Conservation (phyloP, 2,888 invertebrate genomes). For the Cataglyphis livida region DNA sequence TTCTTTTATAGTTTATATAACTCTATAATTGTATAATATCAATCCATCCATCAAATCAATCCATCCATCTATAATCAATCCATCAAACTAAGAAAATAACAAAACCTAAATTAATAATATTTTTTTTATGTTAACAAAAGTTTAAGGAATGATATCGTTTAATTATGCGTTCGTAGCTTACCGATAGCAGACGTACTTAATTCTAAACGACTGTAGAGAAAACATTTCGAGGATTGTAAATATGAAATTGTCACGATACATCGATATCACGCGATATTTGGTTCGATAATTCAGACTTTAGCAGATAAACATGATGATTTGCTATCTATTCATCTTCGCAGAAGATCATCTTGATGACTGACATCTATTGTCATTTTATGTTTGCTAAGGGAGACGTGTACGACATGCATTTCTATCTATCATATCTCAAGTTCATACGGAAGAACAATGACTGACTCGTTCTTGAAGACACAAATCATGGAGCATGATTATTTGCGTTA, state of each 20-base stretch:
- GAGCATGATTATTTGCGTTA: slow-evolving; percentile 31
- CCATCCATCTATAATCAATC: neutral
- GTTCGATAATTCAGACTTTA: slow-evolving; percentile 39
- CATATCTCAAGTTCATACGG: slow-evolving; percentile 19
- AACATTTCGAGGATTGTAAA: slow-evolving; percentile 30
- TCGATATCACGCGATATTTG: slow-evolving; percentile 40
- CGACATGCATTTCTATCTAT: slow-evolving; percentile 68
- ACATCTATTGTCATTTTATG: slow-evolving; percentile 67
- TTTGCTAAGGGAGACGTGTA: slow-evolving; percentile 61
- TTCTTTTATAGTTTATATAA: slow-evolving; percentile 6
- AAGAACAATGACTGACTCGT: neutral
- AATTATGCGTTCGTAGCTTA: slow-evolving; percentile 28
- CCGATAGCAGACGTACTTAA: slow-evolving; percentile 25
- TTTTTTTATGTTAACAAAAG: neutral
- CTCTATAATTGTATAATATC: neutral
- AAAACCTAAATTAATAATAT: neutral
- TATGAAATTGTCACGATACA: slow-evolving; percentile 38
- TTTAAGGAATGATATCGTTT: neutral
- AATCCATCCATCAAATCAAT: neutral
- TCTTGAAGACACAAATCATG: slow-evolving; percentile 22
- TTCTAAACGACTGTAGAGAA: slow-evolving; percentile 43
- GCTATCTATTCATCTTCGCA: slow-evolving; percentile 35
- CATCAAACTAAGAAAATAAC: neutral
- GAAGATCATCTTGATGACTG: slow-evolving; percentile 37
- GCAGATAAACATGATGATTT: slow-evolving; percentile 27